Percentiles rank a stretch among this genome's conserved stretches.
phyloP scores from a whole-genome alignment of 2,888 invertebrate genomes.

The Athalia cordata region DNA sequence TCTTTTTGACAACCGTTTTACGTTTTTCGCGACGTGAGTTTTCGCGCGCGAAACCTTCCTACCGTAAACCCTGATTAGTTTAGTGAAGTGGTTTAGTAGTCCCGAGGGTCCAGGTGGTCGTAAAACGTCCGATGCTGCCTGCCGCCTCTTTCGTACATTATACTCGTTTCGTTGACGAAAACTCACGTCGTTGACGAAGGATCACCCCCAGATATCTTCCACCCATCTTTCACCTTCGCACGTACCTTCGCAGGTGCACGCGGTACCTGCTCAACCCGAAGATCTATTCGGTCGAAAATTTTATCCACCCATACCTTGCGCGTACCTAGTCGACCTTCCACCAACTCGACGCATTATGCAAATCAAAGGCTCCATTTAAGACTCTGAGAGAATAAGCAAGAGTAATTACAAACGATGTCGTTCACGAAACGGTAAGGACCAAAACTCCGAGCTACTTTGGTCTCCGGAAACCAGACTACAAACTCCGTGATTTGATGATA shows the following conservation, averaged over 20 bases:
- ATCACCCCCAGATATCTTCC: constrained; percentile 4
- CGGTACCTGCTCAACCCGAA: constrained; percentile 11
- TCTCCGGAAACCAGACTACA: background rate
- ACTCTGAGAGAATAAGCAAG: too few species aligned
- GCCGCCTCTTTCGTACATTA: constrained; percentile 7
- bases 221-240: constrained; percentile 19
- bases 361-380: too few species aligned
- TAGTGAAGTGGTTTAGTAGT: constrained; percentile 59
- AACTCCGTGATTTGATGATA: constrained; percentile 3
- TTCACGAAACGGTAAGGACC: constrained; percentile 6
- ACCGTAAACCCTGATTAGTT: constrained; percentile 62
- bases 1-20: constrained; percentile 39
- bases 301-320: background rate
- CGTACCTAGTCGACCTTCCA: background rate
- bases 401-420: too few species aligned
- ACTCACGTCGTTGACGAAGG: background rate
- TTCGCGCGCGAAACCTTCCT: constrained; percentile 50
- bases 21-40: constrained; percentile 37
- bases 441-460: constrained; percentile 22
- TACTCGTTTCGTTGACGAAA: constrained; percentile 12
- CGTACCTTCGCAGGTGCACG: too few species aligned
- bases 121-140: constrained; percentile 45
- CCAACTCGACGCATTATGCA: too few species aligned
- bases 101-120: constrained; percentile 51
- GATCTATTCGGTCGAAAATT: background rate